Base-by-base conservation (phyloP, 2,797 vertebrate genomes). In the Yasuhikotakia modesta region DNA sequence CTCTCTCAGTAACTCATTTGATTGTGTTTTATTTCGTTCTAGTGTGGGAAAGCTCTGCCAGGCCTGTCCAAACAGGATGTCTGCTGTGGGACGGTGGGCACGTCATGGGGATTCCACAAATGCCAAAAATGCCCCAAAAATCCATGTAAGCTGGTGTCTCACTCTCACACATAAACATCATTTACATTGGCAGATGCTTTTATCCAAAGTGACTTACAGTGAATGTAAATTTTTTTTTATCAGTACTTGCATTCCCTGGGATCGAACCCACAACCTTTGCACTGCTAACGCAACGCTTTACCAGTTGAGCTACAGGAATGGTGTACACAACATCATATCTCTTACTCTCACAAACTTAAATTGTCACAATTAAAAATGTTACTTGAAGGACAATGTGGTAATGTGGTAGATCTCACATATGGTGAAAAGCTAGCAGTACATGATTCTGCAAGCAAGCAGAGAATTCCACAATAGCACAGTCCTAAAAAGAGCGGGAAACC, bases 51-150 rank as follows among this genome's bases (percentile, higher is more conserved):
- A 91, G 93, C 94, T 21, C 94, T 99, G 58, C 97, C 97, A 2
- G 96, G 96, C 45, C 96, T 99, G 82, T 96, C 94, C n/a, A 99
- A 99, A 87, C 96, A 97, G 92, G 97, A 99, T 79, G 96, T 97
- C 87, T 99, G 97, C 91, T 99, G 97, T 89, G 95, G 94, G 72
- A 95, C 93, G 0, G 92, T 98, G 73, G 97, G 97, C 68, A 97
- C 97, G 24, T 99, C 97, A 85, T 99, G 97, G 97, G 97, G 97
- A 66, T 98, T 98, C 90, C 91, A 97, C 88, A 99, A 99, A 90
- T 99, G 97, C 90, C 96, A 96, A 87, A 98, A 96, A 87, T 99
- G 97, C 91, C 97, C 96, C 76, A 95, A 95, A 86, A 96, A 96
- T 88, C 90, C 93, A 0, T 92, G 97, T 99, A 94, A 95, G 88